Evolutionary conservation across 2,797 vertebrate genomes (phyloP).

Genomic region (Buphagus erythrorhynchus): DNA sequence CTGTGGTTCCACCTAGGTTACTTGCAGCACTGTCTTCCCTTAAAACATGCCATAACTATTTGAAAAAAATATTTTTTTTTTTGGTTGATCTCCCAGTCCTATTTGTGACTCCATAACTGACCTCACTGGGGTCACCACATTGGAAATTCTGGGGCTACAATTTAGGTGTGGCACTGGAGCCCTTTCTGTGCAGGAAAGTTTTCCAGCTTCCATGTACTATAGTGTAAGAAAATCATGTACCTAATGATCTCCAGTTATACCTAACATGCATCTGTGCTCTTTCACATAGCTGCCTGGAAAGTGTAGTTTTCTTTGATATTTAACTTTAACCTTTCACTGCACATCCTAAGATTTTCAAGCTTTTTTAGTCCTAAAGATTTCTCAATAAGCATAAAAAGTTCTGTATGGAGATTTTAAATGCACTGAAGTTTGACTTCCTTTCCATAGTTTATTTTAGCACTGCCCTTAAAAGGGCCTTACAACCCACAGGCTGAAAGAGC

Average conservation of each 20-base stretch:
- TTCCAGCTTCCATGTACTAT: not conserved
- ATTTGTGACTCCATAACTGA: not conserved
- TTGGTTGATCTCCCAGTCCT: not conserved
- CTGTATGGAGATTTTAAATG: not conserved
- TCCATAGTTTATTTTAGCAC: not conserved
- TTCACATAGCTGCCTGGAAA: not conserved
- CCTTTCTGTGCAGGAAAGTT: not conserved
- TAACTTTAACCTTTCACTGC: not conserved
- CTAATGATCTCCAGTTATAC: not conserved
- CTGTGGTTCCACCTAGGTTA: not conserved
- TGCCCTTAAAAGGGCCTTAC: not conserved
- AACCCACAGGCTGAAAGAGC: not conserved
- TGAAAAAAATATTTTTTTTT: accelerated
- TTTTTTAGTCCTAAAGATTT: not conserved
- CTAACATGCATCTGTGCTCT: not conserved
- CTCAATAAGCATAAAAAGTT: not conserved
- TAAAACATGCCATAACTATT: not conserved
- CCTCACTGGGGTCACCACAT: accelerated
- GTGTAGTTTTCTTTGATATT: not conserved
- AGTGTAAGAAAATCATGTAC: not conserved
- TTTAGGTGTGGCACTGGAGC: not conserved
- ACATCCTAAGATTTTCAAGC: not conserved
- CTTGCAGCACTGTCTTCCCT: not conserved
- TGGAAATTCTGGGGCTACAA: not conserved
- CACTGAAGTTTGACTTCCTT: not conserved